phyloP scores from a whole-genome alignment of 2,888 invertebrate species.

The Rhamnusium bicolor region DNA sequence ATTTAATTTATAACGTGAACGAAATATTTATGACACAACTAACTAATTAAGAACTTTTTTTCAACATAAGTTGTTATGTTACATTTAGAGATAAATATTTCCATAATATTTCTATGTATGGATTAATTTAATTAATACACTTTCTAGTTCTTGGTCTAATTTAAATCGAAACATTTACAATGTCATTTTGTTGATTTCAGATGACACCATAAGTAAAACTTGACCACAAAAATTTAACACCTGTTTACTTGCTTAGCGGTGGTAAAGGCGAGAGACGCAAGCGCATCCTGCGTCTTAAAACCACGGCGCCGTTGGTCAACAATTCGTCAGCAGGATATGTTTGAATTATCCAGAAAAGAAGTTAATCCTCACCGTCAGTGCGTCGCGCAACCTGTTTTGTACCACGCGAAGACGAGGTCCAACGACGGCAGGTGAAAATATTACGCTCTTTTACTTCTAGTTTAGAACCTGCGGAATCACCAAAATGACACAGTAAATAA shows the following conservation, averaged over 20 bases:
- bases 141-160: too few relatives aligned
- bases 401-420: constrained; percentile 22
- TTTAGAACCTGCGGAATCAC: constrained; percentile 37
- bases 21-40: too few relatives aligned
- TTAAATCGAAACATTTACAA: too few relatives aligned
- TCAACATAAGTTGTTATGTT: too few relatives aligned
- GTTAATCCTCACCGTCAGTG: constrained; percentile 29
- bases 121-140: too few relatives aligned
- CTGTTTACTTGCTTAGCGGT: constrained; percentile 41
- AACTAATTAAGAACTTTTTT: too few relatives aligned
- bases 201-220: not conserved
- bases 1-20: too few relatives aligned
- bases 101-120: too few relatives aligned
- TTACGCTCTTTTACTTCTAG: constrained; percentile 24
- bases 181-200: too few relatives aligned
- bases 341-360: constrained; percentile 29
- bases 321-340: constrained; percentile 42
- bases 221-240: constrained; percentile 13
- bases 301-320: constrained; percentile 39
- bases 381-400: constrained; percentile 30
- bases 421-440: constrained; percentile 49
- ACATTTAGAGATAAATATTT: too few relatives aligned
- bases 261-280: constrained; percentile 48
- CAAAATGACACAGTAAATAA: constrained; percentile 61
- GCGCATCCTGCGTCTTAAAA: constrained; percentile 46